Evolutionary conservation across 2,113 vertebrate genomes (phyloP), one percentile per base, ranked within the genome.

Genomic region (Grantiella picta): DNA sequence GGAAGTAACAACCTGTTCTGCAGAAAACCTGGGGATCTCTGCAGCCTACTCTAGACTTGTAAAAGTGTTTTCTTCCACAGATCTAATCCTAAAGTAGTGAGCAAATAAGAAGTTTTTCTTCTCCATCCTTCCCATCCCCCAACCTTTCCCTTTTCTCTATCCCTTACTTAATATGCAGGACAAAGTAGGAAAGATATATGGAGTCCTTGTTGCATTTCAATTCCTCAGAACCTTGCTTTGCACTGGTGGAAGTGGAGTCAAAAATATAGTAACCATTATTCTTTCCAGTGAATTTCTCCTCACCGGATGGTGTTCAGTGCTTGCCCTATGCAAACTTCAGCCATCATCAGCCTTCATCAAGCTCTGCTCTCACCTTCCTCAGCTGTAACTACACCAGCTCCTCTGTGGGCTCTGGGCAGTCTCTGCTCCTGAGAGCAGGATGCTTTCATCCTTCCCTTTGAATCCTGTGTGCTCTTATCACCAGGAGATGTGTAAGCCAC

Each of bases 201-300:
- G 56, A 33, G 16, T 35, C 44, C 21, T 25, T 81, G 40, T 18
- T 59, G 33, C 24, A 10, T 5, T 8, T 38, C 0, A 33, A 27
- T 50, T 78, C 82, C 79, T 76, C 35, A n/a, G 42, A 36, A 22
- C 22, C 40, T 82, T 61, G 66, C 47, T 89, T 86, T 68, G 44
- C n/a, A 21, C 20, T 64, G 87, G 19, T 84, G 72, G 33, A 50
- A 64, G 20, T 1, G 17, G 56, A 81, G 27, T 11, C 38, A 78
- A 56, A 84, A 83, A 84, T 75, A 35, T 0, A 54, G 52, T 0
- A 0, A 44, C 19, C 6, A 5, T 61, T 33, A 31, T 40, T 23
- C 60, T 78, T 89, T 71, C 36, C 36, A n/a, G 0, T 23, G 31
- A 75, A n/a, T 0, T 0, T 38, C 70, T 89, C 22, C 35, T 86